These are phyloP conservation scores for Phalacrocorax carbo DNA, from an alignment of 2,113 vertebrate species.

Conservation along the genomic window DNA sequence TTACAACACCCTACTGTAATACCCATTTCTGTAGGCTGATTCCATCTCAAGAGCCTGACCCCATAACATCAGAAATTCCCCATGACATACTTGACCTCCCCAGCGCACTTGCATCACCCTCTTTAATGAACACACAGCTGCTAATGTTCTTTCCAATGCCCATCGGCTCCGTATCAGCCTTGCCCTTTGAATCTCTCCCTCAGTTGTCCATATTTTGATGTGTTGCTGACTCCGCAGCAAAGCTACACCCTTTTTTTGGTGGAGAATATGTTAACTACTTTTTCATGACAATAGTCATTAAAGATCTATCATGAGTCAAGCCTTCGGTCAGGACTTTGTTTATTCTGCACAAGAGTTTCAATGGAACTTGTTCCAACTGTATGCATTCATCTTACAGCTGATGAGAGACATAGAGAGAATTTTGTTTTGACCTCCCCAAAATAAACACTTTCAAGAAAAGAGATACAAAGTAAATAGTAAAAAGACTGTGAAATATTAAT, in stretches of 20 bases:
- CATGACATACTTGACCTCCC: neutral
- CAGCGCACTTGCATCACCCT: neutral
- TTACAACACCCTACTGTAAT: neutral
- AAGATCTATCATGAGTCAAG: constrained; percentile 59
- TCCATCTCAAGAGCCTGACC: neutral
- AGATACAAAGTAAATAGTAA: constrained; percentile 65
- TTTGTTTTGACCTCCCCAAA: constrained; percentile 64
- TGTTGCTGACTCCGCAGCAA: constrained; percentile 22
- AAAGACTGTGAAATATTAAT: constrained; percentile 46
- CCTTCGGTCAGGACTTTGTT: constrained; percentile 53
- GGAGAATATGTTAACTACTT: constrained; percentile 43
- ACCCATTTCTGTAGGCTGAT: neutral
- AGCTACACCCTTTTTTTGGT: neutral
- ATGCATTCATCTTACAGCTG: constrained; percentile 53
- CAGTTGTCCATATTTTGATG: neutral
- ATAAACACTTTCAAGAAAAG: constrained; percentile 59
- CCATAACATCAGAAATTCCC: neutral
- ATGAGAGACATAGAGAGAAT: constrained; percentile 53
- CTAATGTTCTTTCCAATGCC: neutral
- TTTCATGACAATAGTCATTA: constrained; percentile 68
- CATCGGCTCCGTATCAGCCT: neutral
- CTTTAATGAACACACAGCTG: neutral
- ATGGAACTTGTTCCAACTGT: constrained; percentile 46
- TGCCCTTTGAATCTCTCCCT: neutral
- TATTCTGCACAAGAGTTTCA: constrained; percentile 47